Conservation (phyloP, 2,888 invertebrate species). For the Volucella inanis region DNA sequence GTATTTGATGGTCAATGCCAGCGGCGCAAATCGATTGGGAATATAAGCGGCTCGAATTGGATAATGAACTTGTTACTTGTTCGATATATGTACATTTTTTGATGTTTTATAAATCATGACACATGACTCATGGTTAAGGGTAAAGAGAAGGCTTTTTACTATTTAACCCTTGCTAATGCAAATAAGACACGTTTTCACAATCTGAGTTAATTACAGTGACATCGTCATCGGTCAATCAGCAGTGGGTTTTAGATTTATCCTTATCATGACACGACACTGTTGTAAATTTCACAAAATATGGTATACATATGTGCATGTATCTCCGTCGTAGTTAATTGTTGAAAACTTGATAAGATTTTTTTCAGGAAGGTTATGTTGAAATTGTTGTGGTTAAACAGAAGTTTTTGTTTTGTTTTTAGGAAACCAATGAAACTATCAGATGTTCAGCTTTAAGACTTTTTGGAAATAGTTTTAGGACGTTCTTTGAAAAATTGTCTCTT, state of each 20-base stretch:
- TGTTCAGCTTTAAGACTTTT: no score
- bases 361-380: neutral
- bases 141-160: constrained; percentile 23
- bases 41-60: constrained; percentile 44
- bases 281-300: neutral
- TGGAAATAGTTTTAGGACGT: no score
- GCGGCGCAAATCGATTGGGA: constrained; percentile 53
- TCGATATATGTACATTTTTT: neutral
- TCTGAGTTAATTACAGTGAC: constrained; percentile 7
- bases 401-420: no score
- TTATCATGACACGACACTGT: no score
- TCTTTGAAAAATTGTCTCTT: no score
- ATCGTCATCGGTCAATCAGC: neutral
- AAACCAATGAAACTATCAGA: no score
- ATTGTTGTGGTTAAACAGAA: neutral
- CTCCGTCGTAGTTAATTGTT: neutral
- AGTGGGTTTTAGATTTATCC: no score
- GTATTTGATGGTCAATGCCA: constrained; percentile 71
- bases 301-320: neutral
- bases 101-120: neutral
- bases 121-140: constrained; percentile 26
- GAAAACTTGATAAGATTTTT: neutral
- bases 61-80: constrained; percentile 50
- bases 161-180: constrained; percentile 24
- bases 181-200: neutral